phyloP scores from a whole-genome alignment of 2,113 vertebrate species.

The Sylvilagus bachmani region DNA sequence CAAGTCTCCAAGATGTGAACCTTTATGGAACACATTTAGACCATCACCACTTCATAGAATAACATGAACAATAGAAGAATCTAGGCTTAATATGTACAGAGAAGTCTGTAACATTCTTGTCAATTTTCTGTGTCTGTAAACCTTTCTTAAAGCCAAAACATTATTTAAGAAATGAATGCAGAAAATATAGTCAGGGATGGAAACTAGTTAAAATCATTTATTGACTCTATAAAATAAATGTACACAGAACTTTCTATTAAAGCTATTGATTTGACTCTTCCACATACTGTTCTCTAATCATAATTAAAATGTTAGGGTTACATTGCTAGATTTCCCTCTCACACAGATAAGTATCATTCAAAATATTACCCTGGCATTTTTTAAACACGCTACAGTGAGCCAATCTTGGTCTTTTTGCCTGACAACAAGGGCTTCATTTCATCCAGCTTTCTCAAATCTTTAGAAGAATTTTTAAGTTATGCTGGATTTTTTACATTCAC shows the following conservation, averaged over 20 bases:
- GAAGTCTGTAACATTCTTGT: background rate
- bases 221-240: background rate
- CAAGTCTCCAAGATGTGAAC: too few species aligned
- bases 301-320: background rate
- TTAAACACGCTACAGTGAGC: background rate
- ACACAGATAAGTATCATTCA: background rate
- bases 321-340: background rate
- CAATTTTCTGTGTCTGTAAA: background rate
- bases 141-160: background rate
- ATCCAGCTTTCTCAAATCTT: background rate
- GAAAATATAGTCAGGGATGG: background rate
- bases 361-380: background rate
- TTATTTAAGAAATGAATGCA: background rate
- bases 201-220: background rate
- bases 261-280: background rate
- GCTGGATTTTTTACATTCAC: background rate
- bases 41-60: too few species aligned
- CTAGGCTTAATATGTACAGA: background rate
- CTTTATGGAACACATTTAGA: too few species aligned
- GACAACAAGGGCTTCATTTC: slow-evolving; percentile 8
- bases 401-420: background rate
- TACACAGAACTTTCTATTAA: background rate
- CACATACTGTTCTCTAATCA: background rate
- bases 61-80: background rate
- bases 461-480: background rate